Evolutionary conservation across 2,113 vertebrate species (phyloP).

Genomic region (Pituophis catenifer): DNA sequence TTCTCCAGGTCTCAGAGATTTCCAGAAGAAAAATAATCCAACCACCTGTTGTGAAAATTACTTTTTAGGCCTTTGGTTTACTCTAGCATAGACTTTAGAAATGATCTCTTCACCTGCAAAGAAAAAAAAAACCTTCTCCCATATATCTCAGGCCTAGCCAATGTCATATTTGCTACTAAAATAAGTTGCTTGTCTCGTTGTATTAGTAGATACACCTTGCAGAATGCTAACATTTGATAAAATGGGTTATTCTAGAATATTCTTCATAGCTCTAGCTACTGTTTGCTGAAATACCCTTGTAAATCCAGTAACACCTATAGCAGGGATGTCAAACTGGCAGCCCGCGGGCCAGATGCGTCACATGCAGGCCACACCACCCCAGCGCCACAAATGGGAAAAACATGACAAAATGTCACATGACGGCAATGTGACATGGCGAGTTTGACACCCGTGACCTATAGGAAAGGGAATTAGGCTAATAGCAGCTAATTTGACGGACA

Average conservation of each 20-base stretch:
- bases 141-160: not conserved
- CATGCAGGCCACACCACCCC: no score
- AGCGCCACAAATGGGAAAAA: no score
- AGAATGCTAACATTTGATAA: not conserved
- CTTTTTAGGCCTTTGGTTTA: not conserved
- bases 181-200: no score
- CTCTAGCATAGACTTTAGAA: not conserved
- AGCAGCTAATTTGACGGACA: not conserved
- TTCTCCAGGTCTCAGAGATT: not conserved
- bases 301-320: not conserved
- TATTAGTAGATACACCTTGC: not conserved
- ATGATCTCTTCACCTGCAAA: not conserved
- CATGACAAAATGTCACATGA: no score
- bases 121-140: not conserved
- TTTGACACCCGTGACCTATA: no score
- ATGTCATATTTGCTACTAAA: not conserved
- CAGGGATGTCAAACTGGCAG: no score
- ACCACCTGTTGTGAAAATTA: not conserved
- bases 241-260: not conserved
- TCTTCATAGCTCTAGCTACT: not conserved
- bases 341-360: no score
- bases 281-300: not conserved
- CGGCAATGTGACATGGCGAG: no score
- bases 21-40: not conserved
- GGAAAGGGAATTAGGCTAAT: not conserved